These are phyloP conservation scores for Hucho hucho DNA, from an alignment of 2,113 vertebrate genomes.

Conservation along the genomic window DNA sequence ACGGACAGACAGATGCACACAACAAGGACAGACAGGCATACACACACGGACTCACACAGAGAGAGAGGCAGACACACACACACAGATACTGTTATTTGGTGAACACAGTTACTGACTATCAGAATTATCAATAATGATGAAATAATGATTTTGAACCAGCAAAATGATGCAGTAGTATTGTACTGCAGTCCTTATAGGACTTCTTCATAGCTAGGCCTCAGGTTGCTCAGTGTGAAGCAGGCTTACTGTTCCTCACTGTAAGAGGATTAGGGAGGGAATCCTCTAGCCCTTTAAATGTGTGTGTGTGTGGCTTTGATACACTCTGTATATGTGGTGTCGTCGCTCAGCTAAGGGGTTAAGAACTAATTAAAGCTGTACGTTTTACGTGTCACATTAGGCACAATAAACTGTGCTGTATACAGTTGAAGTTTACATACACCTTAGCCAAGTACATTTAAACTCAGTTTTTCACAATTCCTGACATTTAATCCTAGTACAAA, in stretches of 20 bases:
- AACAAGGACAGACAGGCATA: too few relatives aligned
- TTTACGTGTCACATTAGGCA: slow-evolving; percentile 25
- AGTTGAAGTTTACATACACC: too few relatives aligned
- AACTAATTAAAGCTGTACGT: slow-evolving; percentile 27
- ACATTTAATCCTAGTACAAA: too few relatives aligned
- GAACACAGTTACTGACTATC: too few relatives aligned
- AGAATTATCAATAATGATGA: too few relatives aligned
- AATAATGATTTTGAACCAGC: not conserved
- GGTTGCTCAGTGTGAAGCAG: slow-evolving; percentile 24
- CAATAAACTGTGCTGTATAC: slow-evolving; percentile 37
- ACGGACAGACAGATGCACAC: not conserved
- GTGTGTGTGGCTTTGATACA: not conserved
- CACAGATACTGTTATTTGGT: not conserved
- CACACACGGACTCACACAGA: too few relatives aligned
- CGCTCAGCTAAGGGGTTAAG: slow-evolving; percentile 40
- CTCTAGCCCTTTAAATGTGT: not conserved
- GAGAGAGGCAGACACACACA: not conserved
- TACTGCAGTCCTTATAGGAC: too few relatives aligned
- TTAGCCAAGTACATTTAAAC: too few relatives aligned
- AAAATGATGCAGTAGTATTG: too few relatives aligned
- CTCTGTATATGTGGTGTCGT: not conserved
- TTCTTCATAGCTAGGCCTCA: slow-evolving; percentile 10
- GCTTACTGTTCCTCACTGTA: slow-evolving; percentile 40
- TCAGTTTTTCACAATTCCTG: too few relatives aligned
- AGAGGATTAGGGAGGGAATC: slow-evolving; percentile 48